Base-by-base conservation (phyloP, 1,140 invertebrate genomes). In the Spodoptera frugiperda region DNA sequence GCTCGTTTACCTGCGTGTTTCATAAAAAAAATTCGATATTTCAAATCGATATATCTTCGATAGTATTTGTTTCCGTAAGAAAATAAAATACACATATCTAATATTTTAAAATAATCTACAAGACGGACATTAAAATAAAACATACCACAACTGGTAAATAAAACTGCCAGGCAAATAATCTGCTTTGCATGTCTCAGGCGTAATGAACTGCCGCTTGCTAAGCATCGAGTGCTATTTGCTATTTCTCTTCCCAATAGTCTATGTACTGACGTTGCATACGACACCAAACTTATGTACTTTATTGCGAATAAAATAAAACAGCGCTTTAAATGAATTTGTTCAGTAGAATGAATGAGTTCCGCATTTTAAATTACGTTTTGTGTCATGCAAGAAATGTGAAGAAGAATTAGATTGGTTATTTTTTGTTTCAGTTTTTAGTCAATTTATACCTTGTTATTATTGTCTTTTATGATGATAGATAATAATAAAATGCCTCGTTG, bases 181-280 rank as follows among this genome's bases (percentile, higher is more conserved):
- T 68, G 53, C 49, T 68, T 25, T 67, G 48, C 48, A 68, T 68
- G 65, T 68, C 48, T 53, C 21, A 67, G 25, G 3, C 65, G 30
- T 68, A 68, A 68, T 68, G 65, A 68, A 68, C 65, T 4, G 21
- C 25, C 21, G 48, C n/a, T 25, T n/a, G 65, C 48, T 25, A 68
- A 53, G 48, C 65, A 68, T 68, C 15, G 65, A 53, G 39, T 49
- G 65, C 21, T 33, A 25, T 53, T 33, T 49, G 65, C 21, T 33
- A 48, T 53, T 33, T 14, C 48, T 51, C 65, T 19, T 19, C 63
- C 63, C 19, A 25, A 30, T 51, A 53, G 48, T 68, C 48, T 12
- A 14, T n/a, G 12, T 68, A 68, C 65, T 53, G 65, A 15, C 14
- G 1, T 9, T 68, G 65, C 25, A 53, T 68, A 33, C 48, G 65